phyloP scores from a whole-genome alignment of 2,797 vertebrate genomes.

The Neosilurus hyrtlii region DNA sequence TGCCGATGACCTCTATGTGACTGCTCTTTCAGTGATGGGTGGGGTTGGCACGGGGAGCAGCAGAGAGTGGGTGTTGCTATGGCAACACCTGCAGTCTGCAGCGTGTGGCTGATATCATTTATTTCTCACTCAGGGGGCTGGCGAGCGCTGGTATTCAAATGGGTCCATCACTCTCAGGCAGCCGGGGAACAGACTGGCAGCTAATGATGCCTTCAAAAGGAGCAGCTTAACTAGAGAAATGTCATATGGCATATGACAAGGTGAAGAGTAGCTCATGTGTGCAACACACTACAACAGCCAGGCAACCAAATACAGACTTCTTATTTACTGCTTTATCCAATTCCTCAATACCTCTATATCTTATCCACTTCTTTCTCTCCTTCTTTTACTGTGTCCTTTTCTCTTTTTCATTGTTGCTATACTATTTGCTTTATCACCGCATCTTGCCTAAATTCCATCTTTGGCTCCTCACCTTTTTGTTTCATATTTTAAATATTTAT shows the following conservation, averaged over 20 bases:
- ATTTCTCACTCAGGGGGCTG: constrained; percentile 81
- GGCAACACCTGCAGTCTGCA: constrained; percentile 89
- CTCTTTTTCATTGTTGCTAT: neutral
- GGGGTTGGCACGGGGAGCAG: constrained; percentile 60
- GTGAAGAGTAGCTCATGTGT: constrained; percentile 42
- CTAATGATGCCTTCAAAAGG: constrained; percentile 65
- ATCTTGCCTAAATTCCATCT: neutral
- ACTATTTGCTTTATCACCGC: neutral
- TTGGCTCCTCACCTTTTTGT: constrained; percentile 10
- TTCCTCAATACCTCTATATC: neutral
- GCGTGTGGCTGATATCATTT: constrained; percentile 89
- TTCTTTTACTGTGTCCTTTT: constrained; percentile 53
- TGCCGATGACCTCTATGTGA: constrained; percentile 87
- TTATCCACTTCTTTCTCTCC: constrained; percentile 7
- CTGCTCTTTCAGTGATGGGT: constrained; percentile 78
- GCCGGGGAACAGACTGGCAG: constrained; percentile 72
- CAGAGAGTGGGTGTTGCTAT: constrained; percentile 77
- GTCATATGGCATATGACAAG: constrained; percentile 54
- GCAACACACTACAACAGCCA: constrained; percentile 34
- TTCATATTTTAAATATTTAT: constrained; percentile 48
- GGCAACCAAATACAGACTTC: constrained; percentile 26
- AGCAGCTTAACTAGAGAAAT: constrained; percentile 59
- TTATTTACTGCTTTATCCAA: neutral
- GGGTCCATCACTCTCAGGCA: constrained; percentile 71
- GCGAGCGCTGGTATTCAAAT: constrained; percentile 76